Conservation (phyloP, 2,888 invertebrate genomes). For the Synergus gifuensis region DNA sequence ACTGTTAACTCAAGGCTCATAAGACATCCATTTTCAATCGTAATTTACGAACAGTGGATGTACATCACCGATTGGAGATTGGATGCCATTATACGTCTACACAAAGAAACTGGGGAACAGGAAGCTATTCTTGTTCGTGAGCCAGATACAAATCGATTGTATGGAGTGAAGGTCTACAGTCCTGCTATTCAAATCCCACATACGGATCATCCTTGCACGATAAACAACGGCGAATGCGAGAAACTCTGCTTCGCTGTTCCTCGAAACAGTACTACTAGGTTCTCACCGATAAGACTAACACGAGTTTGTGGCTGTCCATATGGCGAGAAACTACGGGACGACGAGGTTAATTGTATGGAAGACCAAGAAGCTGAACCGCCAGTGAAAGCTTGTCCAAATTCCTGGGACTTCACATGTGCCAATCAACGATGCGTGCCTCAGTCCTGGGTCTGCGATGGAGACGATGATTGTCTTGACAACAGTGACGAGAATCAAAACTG, state of each 20-base stretch:
- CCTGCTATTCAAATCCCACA: conserved; percentile 86
- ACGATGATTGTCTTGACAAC: conserved; percentile 96
- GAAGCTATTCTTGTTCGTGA: conserved; percentile 93
- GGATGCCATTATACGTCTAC: conserved; percentile 94
- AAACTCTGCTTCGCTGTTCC: conserved; percentile 97
- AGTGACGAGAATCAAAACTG: conserved; percentile 97
- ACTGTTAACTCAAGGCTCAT: conserved; percentile 93
- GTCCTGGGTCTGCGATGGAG: conserved; percentile 97
- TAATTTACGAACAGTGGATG: conserved; percentile 93
- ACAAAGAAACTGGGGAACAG: conserved; percentile 92
- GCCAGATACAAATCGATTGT: conserved; percentile 93
- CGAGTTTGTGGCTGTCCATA: conserved; percentile 95
- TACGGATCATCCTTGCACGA: conserved; percentile 88
- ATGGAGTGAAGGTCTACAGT: conserved; percentile 94
- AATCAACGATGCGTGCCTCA: conserved; percentile 94
- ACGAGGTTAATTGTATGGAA: conserved; percentile 85
- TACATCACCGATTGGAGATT: conserved; percentile 98
- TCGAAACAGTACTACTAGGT: conserved; percentile 76
- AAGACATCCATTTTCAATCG: conserved; percentile 94
- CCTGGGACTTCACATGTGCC: conserved; percentile 96
- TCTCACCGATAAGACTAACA: conserved; percentile 78
- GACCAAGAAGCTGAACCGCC: conserved; percentile 94
- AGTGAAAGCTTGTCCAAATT: conserved; percentile 92
- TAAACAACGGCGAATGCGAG: conserved; percentile 93
- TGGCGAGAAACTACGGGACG: conserved; percentile 88